Percentiles rank a stretch among this genome's conserved stretches.
phyloP scores from a whole-genome alignment of 2,113 vertebrate species.

The Pleuronectes platessa region DNA sequence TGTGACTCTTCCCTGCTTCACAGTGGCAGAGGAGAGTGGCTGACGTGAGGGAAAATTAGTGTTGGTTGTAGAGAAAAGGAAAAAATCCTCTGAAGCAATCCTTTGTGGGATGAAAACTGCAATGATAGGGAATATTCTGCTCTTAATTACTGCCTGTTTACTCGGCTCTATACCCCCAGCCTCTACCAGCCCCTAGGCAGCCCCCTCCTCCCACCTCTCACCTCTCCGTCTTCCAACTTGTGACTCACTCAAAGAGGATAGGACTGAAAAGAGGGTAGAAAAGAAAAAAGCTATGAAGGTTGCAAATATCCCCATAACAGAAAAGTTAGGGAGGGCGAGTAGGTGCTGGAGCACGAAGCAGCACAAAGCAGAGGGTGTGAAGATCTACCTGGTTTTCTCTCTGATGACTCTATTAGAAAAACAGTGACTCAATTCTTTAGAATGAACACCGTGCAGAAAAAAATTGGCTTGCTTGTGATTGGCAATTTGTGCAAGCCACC shows the following conservation, averaged over 20 bases:
- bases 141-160: slow-evolving; percentile 84
- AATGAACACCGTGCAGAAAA: neutral
- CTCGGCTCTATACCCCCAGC: slow-evolving; percentile 63
- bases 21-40: slow-evolving; percentile 64
- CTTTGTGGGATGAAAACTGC: slow-evolving; percentile 77
- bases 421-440: neutral
- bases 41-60: slow-evolving; percentile 68
- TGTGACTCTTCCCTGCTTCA: slow-evolving; percentile 53
- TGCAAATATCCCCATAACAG: slow-evolving; percentile 33
- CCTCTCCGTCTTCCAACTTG: slow-evolving; percentile 21
- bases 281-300: neutral
- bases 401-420: slow-evolving; percentile 10
- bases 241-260: slow-evolving; percentile 43
- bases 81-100: slow-evolving; percentile 71
- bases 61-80: slow-evolving; percentile 49
- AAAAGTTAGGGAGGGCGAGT: neutral
- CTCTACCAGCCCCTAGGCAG: slow-evolving; percentile 32
- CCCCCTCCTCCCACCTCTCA: slow-evolving; percentile 37
- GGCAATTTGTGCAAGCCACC: neutral
- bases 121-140: slow-evolving; percentile 79
- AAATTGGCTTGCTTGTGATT: slow-evolving; percentile 20
- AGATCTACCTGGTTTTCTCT: slow-evolving; percentile 1
- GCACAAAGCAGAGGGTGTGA: neutral
- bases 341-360: neutral
- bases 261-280: neutral